Evolutionary conservation across 37 sponge, comb jelly and placozoan genomes (phyloP).

Genomic region (Diacarnus erythraeanus): DNA sequence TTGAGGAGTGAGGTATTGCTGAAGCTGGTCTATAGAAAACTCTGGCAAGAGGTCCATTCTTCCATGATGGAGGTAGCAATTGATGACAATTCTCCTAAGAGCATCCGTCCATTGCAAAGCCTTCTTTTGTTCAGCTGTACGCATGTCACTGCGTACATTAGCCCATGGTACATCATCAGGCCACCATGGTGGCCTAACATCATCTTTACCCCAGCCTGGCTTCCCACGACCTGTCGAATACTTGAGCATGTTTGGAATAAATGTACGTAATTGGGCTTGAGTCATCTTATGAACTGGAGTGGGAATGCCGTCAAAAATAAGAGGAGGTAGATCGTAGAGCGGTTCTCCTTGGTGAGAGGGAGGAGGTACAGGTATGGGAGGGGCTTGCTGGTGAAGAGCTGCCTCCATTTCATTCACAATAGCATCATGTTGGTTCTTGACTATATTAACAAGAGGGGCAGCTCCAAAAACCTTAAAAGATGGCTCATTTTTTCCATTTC

Average conservation of each 20-base stretch:
- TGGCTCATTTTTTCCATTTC: conserved; percentile 41
- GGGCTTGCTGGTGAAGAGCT: conserved; percentile 50
- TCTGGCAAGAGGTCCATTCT: conserved; percentile 85
- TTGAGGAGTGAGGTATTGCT: conserved; percentile 24
- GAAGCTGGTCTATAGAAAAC: conserved; percentile 38
- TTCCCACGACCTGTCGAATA: conserved; percentile 85
- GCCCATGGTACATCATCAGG: conserved; percentile 87
- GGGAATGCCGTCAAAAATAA: conserved; percentile 90
- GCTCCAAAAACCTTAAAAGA: conserved; percentile 87
- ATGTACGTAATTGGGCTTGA: conserved; percentile 89
- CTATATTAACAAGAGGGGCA: conserved; percentile 52
- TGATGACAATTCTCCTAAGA: conserved; percentile 72
- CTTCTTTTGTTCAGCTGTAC: conserved; percentile 67
- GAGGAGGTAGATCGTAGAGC: conserved; percentile 81
- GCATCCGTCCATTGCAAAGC: conserved; percentile 79
- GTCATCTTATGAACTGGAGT: conserved; percentile 94
- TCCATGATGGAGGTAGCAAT: conserved; percentile 79
- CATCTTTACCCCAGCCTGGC: conserved; percentile 94
- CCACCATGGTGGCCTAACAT: conserved; percentile 90
- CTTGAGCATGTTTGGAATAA: conserved; percentile 87
- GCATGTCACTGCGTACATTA: conserved; percentile 84
- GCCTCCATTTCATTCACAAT: conserved; percentile 60
- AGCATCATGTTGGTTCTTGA: conserved; percentile 60
- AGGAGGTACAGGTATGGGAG: not conserved
- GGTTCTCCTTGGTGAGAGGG: not conserved